Conservation (phyloP, 1,140 invertebrate genomes). For the Hycleus cichorii region DNA sequence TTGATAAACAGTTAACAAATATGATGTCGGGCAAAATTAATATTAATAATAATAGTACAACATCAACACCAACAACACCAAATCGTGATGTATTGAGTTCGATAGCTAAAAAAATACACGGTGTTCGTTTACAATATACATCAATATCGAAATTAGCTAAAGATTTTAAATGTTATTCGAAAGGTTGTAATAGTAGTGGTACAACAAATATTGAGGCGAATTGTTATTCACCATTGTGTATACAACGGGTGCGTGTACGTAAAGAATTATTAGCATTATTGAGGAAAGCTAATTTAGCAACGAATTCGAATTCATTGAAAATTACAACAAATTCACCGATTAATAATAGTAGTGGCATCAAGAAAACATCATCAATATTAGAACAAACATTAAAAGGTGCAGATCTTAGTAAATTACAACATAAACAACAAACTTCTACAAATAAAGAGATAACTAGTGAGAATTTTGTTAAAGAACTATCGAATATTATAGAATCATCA, state of each 20-base stretch:
- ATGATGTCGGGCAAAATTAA: slow-evolving; percentile 40
- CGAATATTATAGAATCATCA: slow-evolving; percentile 39
- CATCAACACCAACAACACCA: slow-evolving; percentile 14
- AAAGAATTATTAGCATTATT: slow-evolving; percentile 59
- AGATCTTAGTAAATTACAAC: background rate
- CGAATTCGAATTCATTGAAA: slow-evolving; percentile 27
- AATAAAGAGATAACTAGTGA: slow-evolving; percentile 19
- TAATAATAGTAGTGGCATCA: slow-evolving; percentile 2
- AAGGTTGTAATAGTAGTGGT: slow-evolving; percentile 57
- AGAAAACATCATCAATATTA: slow-evolving; percentile 44
- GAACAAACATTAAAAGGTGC: slow-evolving; percentile 44
- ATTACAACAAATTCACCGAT: slow-evolving; percentile 9
- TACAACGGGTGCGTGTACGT: slow-evolving; percentile 59
- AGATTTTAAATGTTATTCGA: slow-evolving; percentile 62
- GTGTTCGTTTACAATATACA: slow-evolving; percentile 56
- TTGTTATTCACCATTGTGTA: slow-evolving; percentile 72
- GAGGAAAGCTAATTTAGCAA: slow-evolving; percentile 49
- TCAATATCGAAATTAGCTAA: slow-evolving; percentile 56
- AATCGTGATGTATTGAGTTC: slow-evolving; percentile 46
- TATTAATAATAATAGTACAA: slow-evolving; percentile 13
- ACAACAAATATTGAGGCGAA: slow-evolving; percentile 46
- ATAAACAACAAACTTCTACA: background rate
- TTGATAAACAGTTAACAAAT: slow-evolving; percentile 41
- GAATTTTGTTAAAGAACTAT: slow-evolving; percentile 50
- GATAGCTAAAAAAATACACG: slow-evolving; percentile 57